Evolutionary conservation across 2,797 vertebrate species (phyloP), one percentile per base, ranked within the genome.

Genomic region (Melanotaenia pygmaea): DNA sequence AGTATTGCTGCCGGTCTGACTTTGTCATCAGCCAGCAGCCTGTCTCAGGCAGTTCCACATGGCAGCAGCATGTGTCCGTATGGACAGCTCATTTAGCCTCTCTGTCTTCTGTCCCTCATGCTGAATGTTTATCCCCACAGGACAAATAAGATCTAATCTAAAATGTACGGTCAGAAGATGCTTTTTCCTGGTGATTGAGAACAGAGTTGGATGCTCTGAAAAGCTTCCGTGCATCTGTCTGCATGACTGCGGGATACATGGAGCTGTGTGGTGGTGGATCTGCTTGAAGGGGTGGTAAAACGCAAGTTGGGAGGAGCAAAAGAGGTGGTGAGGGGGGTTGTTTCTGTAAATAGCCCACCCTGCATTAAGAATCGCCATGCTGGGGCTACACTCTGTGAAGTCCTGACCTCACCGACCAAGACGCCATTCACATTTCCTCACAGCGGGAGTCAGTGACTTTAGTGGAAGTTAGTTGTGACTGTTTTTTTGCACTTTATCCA

Each of bases 341-440:
- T 24, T 69, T 86, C 90, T 88, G 80, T 89, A 93, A 93, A 94
- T 91, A 90, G 90, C 88, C 85, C 77, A 76, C 81, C 77, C 86
- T 86, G 91, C 78, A 77, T 88, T 85, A 79, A 85, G 81, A 83
- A 65, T 71, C 57, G 47, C 76, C 89, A 89, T 88, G 77, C 80
- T 12, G 64, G 68, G 63, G 67, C 76, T 54, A 64, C 26, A 32
- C 66, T 81, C 59, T 30, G 71, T 79, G 82, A 81, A 73, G 77
- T 65, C 74, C 83, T 89, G 87, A 92, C 90, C 88, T 85, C 89
- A 64, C 77, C 82, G 64, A 59, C 65, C 74, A 10, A 74, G 75
- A 81, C 22, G 59, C 80, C 61, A 59, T 80, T 91, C 81, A 79
- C 87, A 79, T 88, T 85, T 86, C 83, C 76, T 85, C 74, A 53